Percentiles rank a stretch among this genome's conserved stretches.
These are phyloP conservation scores for Lepidonotus clava DNA, from an alignment of 2,888 invertebrate genomes.

Conservation along the genomic window DNA sequence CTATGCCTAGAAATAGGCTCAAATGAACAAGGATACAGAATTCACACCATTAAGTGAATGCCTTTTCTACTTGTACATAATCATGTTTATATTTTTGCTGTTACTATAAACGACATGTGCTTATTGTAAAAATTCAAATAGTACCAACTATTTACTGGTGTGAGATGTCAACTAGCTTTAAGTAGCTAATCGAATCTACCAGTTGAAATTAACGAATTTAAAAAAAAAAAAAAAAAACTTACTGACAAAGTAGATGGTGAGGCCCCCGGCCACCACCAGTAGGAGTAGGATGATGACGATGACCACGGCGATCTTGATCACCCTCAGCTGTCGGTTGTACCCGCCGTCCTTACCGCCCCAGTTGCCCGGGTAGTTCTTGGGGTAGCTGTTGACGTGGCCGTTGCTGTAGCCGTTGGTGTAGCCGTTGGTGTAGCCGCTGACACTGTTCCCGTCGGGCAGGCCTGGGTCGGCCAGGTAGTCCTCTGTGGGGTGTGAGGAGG, in stretches of 20 bases:
- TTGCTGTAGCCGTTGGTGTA: neutral
- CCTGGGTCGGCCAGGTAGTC: neutral
- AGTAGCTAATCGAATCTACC: too few species aligned
- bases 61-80: too few species aligned
- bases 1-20: too few species aligned
- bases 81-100: too few species aligned
- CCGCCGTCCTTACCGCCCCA: too few species aligned
- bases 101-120: too few species aligned
- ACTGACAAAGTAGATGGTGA: conserved; percentile 6
- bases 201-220: too few species aligned
- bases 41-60: too few species aligned
- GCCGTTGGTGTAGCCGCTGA: neutral
- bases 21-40: too few species aligned
- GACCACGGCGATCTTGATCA: neutral
- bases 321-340: neutral
- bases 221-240: neutral
- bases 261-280: neutral
- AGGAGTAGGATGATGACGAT: neutral
- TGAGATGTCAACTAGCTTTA: too few species aligned
- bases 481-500: neutral
- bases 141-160: too few species aligned
- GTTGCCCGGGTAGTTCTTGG: neutral
- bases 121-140: too few species aligned
- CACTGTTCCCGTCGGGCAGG: neutral
- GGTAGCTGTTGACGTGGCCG: neutral